Percentiles rank a stretch among this genome's conserved stretches.
Conservation (phyloP, 2,888 invertebrate species). For the Pristionchus mayeri region DNA sequence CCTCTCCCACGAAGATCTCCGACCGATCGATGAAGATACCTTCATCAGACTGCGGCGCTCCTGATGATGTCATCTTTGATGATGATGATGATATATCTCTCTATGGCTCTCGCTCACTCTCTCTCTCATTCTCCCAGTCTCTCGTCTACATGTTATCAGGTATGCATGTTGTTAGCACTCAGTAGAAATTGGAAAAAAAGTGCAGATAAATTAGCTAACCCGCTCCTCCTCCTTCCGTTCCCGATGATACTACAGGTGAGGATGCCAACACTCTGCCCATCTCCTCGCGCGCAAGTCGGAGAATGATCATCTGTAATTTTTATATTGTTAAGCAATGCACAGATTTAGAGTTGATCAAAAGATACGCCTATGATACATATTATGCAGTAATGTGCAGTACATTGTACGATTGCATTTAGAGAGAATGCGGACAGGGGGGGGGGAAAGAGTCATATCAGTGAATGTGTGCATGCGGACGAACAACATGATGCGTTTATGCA, state of each 20-base stretch:
- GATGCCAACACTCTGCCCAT: not conserved
- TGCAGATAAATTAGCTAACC: no score
- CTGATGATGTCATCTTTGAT: not conserved
- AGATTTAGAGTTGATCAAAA: no score
- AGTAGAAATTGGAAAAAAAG: no score
- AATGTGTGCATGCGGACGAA: no score
- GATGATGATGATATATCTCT: not conserved
- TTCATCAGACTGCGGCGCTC: not conserved
- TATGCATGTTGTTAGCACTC: no score
- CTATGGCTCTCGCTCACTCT: not conserved
- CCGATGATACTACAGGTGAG: no score
- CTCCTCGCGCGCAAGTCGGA: not conserved
- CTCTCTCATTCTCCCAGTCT: not conserved
- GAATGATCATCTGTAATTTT: not conserved
- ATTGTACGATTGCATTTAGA: not conserved
- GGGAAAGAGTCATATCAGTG: no score
- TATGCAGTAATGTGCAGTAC: not conserved
- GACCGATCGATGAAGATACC: not conserved
- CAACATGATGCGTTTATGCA: no score
- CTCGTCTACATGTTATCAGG: no score
- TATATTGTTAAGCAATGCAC: no score
- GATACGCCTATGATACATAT: no score
- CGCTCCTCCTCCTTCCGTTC: no score
- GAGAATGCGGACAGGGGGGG: not conserved
- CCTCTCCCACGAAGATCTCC: slow-evolving; percentile 27